Conservation (phyloP, 2,888 invertebrate genomes). For the Drosophila robusta region DNA sequence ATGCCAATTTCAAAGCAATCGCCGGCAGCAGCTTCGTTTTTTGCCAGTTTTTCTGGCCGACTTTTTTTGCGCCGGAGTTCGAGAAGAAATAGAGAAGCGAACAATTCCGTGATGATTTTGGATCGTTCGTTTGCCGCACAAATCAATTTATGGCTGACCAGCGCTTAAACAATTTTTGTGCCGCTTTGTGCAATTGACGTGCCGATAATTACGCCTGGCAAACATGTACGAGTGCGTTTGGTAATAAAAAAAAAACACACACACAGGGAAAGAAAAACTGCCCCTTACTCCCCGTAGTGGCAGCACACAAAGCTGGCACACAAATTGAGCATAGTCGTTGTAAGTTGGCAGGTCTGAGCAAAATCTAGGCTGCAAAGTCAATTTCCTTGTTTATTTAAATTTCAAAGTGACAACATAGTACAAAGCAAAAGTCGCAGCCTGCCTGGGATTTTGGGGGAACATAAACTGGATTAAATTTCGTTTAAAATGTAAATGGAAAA, state of each 20-base stretch:
- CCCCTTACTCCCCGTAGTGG: background rate
- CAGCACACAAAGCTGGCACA: slow-evolving; percentile 6
- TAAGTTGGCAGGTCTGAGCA: slow-evolving; percentile 8
- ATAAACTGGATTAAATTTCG: slow-evolving; percentile 82
- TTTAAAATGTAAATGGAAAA: slow-evolving; percentile 82
- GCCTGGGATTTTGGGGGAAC: slow-evolving; percentile 5
- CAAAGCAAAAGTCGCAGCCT: slow-evolving; percentile 40
- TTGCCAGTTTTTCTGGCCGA: slow-evolving; percentile 15
- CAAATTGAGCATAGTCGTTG: background rate
- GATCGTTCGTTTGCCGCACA: slow-evolving; percentile 56
- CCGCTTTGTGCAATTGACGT: slow-evolving; percentile 84
- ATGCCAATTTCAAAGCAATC: slow-evolving; percentile 62
- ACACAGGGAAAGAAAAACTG: background rate
- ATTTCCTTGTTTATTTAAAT: slow-evolving; percentile 80
- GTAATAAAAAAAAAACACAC: background rate
- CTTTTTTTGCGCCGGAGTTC: background rate
- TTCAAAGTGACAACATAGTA: slow-evolving; percentile 60
- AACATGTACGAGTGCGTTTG: slow-evolving; percentile 37
- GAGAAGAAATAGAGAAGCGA: slow-evolving; percentile 7
- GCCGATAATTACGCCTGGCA: slow-evolving; percentile 82
- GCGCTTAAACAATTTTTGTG: slow-evolving; percentile 73
- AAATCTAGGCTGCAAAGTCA: slow-evolving; percentile 69
- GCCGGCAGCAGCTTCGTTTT: slow-evolving; percentile 42
- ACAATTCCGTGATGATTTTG: slow-evolving; percentile 49
- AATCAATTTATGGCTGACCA: slow-evolving; percentile 76